These are phyloP conservation scores for Ellobius talpinus DNA, from an alignment of 2,113 vertebrate species.

Conservation along the genomic window DNA sequence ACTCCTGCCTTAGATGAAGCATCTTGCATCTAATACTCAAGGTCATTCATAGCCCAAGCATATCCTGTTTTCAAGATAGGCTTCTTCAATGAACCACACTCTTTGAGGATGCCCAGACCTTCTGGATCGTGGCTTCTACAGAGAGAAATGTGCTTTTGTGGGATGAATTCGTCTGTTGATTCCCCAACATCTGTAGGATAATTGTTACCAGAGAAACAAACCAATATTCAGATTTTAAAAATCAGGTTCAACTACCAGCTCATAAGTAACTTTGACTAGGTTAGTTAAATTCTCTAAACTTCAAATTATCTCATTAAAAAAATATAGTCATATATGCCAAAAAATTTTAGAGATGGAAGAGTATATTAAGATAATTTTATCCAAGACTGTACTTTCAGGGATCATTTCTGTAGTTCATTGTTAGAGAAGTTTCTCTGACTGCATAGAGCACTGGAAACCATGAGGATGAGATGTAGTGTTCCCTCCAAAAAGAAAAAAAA, in stretches of 20 bases:
- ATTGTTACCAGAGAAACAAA: not conserved
- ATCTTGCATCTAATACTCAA: accelerated
- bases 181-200: not conserved
- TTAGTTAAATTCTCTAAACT: not conserved
- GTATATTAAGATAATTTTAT: not conserved
- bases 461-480: too few species aligned
- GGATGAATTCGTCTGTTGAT: not conserved
- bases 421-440: too few species aligned
- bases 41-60: too few species aligned
- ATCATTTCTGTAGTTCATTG: too few species aligned
- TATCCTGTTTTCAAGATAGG: not conserved
- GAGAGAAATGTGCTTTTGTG: not conserved
- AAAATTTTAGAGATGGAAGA: not conserved
- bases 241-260: not conserved
- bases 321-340: not conserved
- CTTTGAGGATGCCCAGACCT: not conserved
- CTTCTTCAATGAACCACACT: not conserved
- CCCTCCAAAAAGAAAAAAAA: not conserved
- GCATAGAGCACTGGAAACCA: too few species aligned
- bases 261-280: not conserved
- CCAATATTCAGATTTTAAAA: not conserved
- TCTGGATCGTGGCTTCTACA: not conserved
- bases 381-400: too few species aligned
- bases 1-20: not conserved
- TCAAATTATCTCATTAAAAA: constrained; percentile 4